These are phyloP conservation scores for Agelaius tricolor DNA, from an alignment of 2,113 vertebrate genomes.

Conservation along the genomic window DNA sequence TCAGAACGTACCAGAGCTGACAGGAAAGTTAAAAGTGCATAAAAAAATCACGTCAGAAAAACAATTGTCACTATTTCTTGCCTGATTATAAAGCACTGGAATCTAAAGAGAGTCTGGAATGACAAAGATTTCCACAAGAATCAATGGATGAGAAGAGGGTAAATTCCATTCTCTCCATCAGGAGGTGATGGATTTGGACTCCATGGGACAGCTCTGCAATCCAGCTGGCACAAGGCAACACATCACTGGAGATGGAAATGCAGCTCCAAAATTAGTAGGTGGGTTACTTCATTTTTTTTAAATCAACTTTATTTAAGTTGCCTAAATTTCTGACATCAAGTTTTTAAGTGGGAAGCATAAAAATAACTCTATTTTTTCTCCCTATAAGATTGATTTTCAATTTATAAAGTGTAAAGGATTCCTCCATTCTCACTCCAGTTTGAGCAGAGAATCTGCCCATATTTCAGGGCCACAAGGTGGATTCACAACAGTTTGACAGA, in stretches of 20 bases:
- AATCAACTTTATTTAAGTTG: not conserved
- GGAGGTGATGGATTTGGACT: not conserved
- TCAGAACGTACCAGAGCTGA: not conserved
- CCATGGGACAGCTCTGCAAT: not conserved
- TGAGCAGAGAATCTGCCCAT: rapidly evolving
- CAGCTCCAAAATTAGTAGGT: not conserved
- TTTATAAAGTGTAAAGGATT: not conserved
- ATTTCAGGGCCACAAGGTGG: not conserved
- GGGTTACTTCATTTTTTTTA: not conserved
- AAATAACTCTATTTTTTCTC: not conserved
- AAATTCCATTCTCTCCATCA: not conserved
- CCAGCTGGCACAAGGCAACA: not conserved
- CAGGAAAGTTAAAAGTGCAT: not conserved
- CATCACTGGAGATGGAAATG: not conserved
- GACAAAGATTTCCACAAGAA: not conserved
- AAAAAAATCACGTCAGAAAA: not conserved
- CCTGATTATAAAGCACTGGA: not conserved
- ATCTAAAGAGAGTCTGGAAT: not conserved
- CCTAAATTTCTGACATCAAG: not conserved
- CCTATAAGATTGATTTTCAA: rapidly evolving
- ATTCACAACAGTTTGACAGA: not conserved
- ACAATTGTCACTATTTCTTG: not conserved
- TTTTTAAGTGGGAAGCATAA: not conserved
- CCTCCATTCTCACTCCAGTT: not conserved
- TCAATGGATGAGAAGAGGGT: not conserved